Percentiles rank a stretch among this genome's conserved stretches.
These are phyloP conservation scores for Epinephelus fuscoguttatus DNA, from an alignment of 2,113 vertebrate genomes.

Conservation along the genomic window DNA sequence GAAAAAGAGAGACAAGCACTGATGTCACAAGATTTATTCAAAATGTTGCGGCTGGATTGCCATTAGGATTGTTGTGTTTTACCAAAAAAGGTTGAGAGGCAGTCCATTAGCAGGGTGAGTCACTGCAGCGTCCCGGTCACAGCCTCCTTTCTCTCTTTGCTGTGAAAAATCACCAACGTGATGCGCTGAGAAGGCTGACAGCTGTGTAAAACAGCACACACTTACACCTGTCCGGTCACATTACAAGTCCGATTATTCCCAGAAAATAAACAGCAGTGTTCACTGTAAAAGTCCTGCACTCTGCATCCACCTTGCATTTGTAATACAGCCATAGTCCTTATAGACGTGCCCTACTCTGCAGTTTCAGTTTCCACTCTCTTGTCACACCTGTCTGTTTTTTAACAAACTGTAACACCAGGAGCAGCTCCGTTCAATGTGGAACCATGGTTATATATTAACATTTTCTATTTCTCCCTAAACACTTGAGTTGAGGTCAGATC, in stretches of 20 bases:
- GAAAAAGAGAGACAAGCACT: background rate
- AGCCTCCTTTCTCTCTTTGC: constrained; percentile 25
- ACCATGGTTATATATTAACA: background rate
- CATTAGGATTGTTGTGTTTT: constrained; percentile 30
- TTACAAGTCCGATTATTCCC: constrained; percentile 69
- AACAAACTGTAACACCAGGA: background rate
- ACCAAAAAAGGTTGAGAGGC: constrained; percentile 1
- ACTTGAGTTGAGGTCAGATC: background rate
- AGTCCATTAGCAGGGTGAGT: constrained; percentile 42
- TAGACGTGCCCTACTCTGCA: background rate
- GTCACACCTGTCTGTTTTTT: constrained; percentile 52
- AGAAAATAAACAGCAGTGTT: constrained; percentile 52
- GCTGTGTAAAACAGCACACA: constrained; percentile 71
- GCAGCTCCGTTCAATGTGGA: background rate
- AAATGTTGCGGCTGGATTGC: constrained; percentile 10
- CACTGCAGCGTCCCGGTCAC: constrained; percentile 40
- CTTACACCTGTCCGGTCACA: constrained; percentile 76
- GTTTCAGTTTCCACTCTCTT: constrained; percentile 6
- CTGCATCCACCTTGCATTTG: constrained; percentile 15
- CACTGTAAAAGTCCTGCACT: constrained; percentile 34
- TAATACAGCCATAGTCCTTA: constrained; percentile 17
- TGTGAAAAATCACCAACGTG: constrained; percentile 64
- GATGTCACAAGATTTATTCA: background rate
- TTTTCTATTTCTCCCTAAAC: background rate
- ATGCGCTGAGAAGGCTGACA: constrained; percentile 70